These are phyloP conservation scores for Agrypnus murinus DNA, from an alignment of 2,888 invertebrate species.

Conservation along the genomic window DNA sequence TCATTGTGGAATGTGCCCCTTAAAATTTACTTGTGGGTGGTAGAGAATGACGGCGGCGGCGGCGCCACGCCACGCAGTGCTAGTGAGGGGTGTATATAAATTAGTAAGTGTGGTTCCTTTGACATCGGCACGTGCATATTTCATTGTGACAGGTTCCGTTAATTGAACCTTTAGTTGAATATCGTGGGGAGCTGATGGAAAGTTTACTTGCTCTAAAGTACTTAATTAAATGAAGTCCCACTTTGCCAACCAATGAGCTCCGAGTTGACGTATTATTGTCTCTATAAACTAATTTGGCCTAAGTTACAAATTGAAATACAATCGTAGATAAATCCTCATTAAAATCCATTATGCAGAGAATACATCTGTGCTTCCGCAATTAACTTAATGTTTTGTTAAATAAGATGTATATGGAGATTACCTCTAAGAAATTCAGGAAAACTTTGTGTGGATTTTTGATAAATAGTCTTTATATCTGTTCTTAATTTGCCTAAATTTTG, in stretches of 20 bases:
- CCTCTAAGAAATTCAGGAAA: too few species aligned
- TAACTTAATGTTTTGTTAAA: too few species aligned
- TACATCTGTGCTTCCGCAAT: too few species aligned
- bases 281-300: conserved; percentile 40
- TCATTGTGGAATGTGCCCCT: conserved; percentile 18
- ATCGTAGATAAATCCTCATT: conserved; percentile 31
- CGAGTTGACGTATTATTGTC: conserved; percentile 45
- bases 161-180: conserved; percentile 47
- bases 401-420: too few species aligned
- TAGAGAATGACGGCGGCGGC: not conserved
- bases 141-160: conserved; percentile 47
- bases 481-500: too few species aligned
- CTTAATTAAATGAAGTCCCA: conserved; percentile 51
- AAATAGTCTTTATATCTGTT: too few species aligned
- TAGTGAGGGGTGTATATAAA: conserved; percentile 40
- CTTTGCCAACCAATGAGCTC: conserved; percentile 43
- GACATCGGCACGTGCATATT: conserved; percentile 51
- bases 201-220: conserved; percentile 47
- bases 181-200: conserved; percentile 40
- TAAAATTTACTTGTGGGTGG: conserved; percentile 13
- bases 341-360: conserved; percentile 8
- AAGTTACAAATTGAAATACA: conserved; percentile 29
- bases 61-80: conserved; percentile 21
- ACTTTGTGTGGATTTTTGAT: too few species aligned
- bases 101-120: conserved; percentile 49